A percentile compares a stretch with the other conserved stretches of the same genome.
Evolutionary conservation across 2,113 vertebrate species (phyloP).

Genomic region (Hyla sarda): DNA sequence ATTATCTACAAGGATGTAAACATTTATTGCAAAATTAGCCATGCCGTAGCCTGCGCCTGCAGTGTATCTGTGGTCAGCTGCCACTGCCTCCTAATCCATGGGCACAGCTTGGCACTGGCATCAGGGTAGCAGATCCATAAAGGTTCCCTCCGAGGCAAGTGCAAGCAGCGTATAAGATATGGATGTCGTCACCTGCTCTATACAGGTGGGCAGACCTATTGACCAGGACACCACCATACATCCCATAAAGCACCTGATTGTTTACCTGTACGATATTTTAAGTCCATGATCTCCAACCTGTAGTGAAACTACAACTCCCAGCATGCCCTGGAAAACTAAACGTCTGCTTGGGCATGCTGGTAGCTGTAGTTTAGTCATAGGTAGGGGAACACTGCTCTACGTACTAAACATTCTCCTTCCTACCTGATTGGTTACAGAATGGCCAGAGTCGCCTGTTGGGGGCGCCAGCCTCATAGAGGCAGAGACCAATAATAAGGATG

Average conservation of each 20-base stretch:
- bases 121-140: neutral
- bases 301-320: no score
- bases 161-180: neutral
- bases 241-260: neutral
- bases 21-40: conserved; percentile 46
- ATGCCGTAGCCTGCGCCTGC: neutral
- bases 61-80: neutral
- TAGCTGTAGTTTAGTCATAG: no score
- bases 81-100: neutral
- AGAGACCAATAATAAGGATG: neutral
- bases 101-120: neutral
- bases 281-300: no score
- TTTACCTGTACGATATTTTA: neutral
- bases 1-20: conserved; percentile 51
- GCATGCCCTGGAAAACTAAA: no score
- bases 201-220: neutral
- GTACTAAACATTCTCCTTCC: no score
- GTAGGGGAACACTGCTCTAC: no score
- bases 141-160: neutral
- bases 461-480: neutral
- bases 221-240: neutral
- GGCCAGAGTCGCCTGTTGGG: neutral
- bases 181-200: neutral
- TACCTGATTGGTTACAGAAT: no score
- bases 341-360: no score